Conservation (phyloP, 35 echinoderm and acorn worm genomes). For the Chiridota heheva region DNA sequence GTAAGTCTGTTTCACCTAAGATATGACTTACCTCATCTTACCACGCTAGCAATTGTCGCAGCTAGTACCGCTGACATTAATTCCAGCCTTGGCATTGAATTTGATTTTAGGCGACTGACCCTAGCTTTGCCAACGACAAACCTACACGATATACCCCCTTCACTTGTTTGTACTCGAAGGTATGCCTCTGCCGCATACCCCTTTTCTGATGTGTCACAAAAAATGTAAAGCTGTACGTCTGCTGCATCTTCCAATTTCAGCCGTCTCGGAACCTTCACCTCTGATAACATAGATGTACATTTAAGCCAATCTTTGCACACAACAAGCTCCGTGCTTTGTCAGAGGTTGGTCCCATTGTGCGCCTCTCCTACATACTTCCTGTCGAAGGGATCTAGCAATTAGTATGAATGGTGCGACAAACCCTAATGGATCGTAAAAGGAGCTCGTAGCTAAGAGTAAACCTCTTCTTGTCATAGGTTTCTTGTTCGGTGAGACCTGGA, state of each 20-base stretch:
- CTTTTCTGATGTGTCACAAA: conserved; percentile 50
- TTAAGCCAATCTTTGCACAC: background rate
- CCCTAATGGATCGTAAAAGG: conserved; percentile 10
- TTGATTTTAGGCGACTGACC: conserved; percentile 1
- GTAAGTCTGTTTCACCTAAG: background rate
- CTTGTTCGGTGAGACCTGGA: too few relatives aligned
- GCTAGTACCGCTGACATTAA: conserved; percentile 25
- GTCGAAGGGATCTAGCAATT: background rate
- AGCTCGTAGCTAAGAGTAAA: background rate
- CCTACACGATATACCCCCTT: background rate
- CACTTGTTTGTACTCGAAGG: conserved; percentile 2
- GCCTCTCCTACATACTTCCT: background rate
- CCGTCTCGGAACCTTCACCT: background rate
- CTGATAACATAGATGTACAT: background rate
- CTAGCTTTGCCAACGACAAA: conserved; percentile 26
- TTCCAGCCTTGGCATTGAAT: conserved; percentile 35
- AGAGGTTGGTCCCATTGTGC: background rate
- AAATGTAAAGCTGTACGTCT: conserved; percentile 19
- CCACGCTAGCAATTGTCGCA: conserved; percentile 3
- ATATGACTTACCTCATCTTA: background rate
- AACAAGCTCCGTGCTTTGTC: background rate
- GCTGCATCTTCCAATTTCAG: background rate
- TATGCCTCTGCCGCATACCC: conserved; percentile 43
- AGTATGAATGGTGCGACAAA: background rate
- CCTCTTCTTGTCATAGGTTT: background rate